Conservation (phyloP, 1,140 invertebrate species). For the Hylaeus anthracinus region DNA sequence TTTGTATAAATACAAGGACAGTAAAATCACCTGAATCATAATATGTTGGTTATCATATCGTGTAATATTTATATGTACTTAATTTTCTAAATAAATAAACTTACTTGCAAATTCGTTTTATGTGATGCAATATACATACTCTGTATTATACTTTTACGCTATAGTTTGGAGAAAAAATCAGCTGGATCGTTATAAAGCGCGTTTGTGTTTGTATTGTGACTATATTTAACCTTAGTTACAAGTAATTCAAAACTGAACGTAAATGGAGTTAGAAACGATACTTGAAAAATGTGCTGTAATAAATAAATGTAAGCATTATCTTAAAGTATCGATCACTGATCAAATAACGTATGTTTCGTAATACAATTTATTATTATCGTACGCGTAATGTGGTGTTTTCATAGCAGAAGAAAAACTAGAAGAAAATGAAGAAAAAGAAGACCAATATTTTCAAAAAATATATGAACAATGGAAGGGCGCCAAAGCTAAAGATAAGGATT, state of each 20-base stretch:
- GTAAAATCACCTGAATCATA: not conserved
- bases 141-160: not conserved
- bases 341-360: not conserved
- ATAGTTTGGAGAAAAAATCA: constrained; percentile 1
- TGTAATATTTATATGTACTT: not conserved
- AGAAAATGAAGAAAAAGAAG: constrained; percentile 76
- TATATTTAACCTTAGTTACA: constrained; percentile 29
- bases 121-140: not conserved
- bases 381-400: constrained; percentile 1
- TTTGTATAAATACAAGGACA: not conserved
- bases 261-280: constrained; percentile 59
- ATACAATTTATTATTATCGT: not conserved
- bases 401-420: constrained; percentile 64
- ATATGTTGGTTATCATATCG: not conserved
- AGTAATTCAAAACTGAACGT: constrained; percentile 6
- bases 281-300: constrained; percentile 37
- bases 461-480: constrained; percentile 83
- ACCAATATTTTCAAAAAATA: constrained; percentile 81
- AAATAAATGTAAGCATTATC: constrained; percentile 53
- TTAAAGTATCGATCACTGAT: not conserved
- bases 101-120: not conserved
- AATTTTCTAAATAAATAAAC: not conserved
- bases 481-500: constrained; percentile 72
- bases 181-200: not conserved
- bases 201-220: not conserved